These are phyloP conservation scores for Petrocephalus microphthalmus DNA, from an alignment of 2,113 vertebrate genomes.

Conservation along the genomic window DNA sequence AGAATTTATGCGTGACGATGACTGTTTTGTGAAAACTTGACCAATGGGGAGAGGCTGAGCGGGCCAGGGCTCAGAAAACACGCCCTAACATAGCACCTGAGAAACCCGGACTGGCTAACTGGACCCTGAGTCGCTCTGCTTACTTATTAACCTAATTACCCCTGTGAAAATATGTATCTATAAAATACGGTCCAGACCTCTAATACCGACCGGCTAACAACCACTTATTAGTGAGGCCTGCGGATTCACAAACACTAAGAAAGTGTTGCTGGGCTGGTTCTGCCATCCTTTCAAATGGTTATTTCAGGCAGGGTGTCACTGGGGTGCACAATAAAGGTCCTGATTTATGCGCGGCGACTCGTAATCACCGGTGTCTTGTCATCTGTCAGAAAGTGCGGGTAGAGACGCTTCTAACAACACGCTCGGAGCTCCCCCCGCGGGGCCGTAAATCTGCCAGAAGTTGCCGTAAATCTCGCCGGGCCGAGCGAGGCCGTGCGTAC, in stretches of 20 bases:
- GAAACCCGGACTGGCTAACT: neutral
- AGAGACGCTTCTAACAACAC: constrained; percentile 27
- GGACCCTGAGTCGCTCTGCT: constrained; percentile 30
- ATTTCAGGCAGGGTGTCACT: constrained; percentile 22
- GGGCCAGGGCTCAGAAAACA: neutral
- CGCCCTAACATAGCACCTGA: constrained; percentile 12
- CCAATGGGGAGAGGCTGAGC: neutral
- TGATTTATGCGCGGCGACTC: constrained; percentile 42
- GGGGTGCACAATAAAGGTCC: constrained; percentile 17
- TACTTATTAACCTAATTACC: constrained; percentile 33
- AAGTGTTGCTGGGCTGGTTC: constrained; percentile 21
- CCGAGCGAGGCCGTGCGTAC: constrained; percentile 5
- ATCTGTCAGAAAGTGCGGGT: constrained; percentile 30
- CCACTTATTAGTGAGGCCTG: constrained; percentile 34
- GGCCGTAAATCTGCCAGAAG: constrained; percentile 36
- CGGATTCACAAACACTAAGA: constrained; percentile 31
- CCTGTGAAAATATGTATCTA: constrained; percentile 36
- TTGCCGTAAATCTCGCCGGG: constrained; percentile 29
- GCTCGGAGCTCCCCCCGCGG: constrained; percentile 25
- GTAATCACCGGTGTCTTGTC: constrained; percentile 37
- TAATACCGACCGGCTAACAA: constrained; percentile 36
- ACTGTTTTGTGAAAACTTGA: neutral
- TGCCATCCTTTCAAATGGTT: constrained; percentile 24
- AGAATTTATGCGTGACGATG: neutral
- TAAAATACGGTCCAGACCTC: constrained; percentile 35